Evolutionary conservation across 1,140 invertebrate species (phyloP), one percentile per base, ranked within the genome.

Genomic region (Ctenoplectra terminalis): DNA sequence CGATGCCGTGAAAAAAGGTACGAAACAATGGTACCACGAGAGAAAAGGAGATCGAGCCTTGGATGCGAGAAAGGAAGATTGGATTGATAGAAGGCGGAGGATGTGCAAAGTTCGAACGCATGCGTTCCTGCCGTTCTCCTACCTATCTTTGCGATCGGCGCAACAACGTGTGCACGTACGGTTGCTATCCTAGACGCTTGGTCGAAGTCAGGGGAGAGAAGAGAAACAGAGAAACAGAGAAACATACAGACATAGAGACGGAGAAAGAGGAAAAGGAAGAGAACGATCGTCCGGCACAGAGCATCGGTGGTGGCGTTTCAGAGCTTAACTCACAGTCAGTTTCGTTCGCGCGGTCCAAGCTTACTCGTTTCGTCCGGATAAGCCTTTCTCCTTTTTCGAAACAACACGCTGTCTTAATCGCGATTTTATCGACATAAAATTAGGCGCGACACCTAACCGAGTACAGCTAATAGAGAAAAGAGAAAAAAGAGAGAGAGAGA

Each of bases 261-360:
- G 31, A 34, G 75, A 23, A 31, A 23, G 82, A 67, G 70, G 50
- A 61, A 52, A 50, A 79, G 85, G 58, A 85, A 82, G 79, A 43
- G 66, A 50, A 66, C 52, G 74, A 86, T 83, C 80, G 80, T 79
- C 34, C 82, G 82, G 71, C n/a, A n/a, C n/a, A n/a, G n/a, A n/a
- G n/a, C 84, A 80, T 88, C 64, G 23, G 34, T 63, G 34, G 34
- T 26, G 61, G 61, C 23, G 61, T 20, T 40, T 37, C 23, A 0
- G 61, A 40, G 34, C 5, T 13, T n/a, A 26, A 23, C 61, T 40
- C 40, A 9, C 40, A n/a, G 40, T 40, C 40, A 40, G 40, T 40
- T 40, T 40, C 40, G 40, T 40, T 40, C 40, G 40, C 40, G 40
- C 40, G 40, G 40, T 40, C 40, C 40, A 40, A 40, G 40, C 40